Evolutionary conservation across 1,140 invertebrate genomes (phyloP), one percentile per base, ranked within the genome.

Genomic region (Magallana angulata): DNA sequence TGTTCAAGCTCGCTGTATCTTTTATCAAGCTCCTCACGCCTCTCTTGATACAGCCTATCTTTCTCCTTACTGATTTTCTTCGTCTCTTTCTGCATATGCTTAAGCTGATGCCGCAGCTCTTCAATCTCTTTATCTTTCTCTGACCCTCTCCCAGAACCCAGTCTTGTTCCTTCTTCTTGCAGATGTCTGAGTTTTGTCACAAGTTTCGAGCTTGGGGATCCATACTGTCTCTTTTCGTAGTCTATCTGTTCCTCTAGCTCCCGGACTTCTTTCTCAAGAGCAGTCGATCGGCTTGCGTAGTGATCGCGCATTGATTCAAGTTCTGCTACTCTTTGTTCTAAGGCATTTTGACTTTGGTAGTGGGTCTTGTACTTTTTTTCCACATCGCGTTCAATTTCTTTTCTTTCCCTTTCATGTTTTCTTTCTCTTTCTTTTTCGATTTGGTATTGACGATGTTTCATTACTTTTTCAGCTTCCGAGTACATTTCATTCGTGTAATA

Each of bases 331-430:
- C 81, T 36, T 2, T 57, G n/a, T 30, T 82, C 81, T 18, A 82
- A n/a, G 5, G 48, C 81, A 16, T 57, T 58, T 58, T 57, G 81
- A 16, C 57, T 82, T 57, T 30, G 56, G 3, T 16, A 58, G 18
- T 82, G 81, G 96, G 97, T 58, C 57, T 85, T 80, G 56, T 62
- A 76, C 24, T 62, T 85, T 64, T 87, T 24, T 18, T 62, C 82
- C 93, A 96, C 97, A 36, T 58, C 59, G 71, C 58, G 57, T 71
- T 76, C 81, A 59, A 58, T 84, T 87, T 80, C 71, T 87, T 84
- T 84, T 82, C 82, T 76, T 76, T 86, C 81, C 85, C 59, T 76
- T 36, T 60, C 62, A 82, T 84, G 59, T 89, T 68, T 16, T 62
- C 84, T 30, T 87, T 60, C 59, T 76, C 82, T 85, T 85, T 81